Conservation (phyloP, 2,888 invertebrate species). For the Tyria jacobaeae region DNA sequence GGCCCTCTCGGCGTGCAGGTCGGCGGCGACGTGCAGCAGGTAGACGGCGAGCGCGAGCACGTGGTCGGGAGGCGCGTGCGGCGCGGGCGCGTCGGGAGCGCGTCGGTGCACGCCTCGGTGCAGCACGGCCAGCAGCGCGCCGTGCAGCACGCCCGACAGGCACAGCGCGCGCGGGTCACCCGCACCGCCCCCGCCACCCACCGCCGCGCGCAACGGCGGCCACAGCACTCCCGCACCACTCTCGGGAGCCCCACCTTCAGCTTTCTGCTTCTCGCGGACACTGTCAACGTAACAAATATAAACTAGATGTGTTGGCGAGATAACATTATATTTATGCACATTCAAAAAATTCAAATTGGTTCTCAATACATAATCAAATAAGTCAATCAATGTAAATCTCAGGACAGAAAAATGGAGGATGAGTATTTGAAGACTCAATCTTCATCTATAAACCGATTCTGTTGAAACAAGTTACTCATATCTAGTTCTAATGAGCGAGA, state of each 20-base stretch:
- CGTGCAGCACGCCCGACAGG: conserved; percentile 77
- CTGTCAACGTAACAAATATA: conserved; percentile 43
- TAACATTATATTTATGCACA: too few relatives aligned
- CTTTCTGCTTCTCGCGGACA: conserved; percentile 75
- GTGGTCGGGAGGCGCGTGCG: conserved; percentile 91
- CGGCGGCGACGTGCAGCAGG: conserved; percentile 94
- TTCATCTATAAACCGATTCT: too few relatives aligned
- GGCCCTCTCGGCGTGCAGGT: conserved; percentile 67
- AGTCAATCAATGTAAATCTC: too few relatives aligned
- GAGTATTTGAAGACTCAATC: too few relatives aligned
- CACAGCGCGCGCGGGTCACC: conserved; percentile 77
- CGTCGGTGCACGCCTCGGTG: conserved; percentile 92
- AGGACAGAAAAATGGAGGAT: too few relatives aligned
- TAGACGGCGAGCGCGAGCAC: conserved; percentile 95
- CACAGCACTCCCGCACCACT: conserved; percentile 63
- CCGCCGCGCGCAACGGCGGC: conserved; percentile 75
- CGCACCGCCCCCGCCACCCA: conserved; percentile 41
- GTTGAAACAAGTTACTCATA: too few relatives aligned
- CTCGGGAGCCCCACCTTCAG: conserved; percentile 15
- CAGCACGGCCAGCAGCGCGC: conserved; percentile 92
- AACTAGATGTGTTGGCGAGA: too few relatives aligned
- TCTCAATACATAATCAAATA: too few relatives aligned
- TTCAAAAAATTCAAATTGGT: too few relatives aligned
- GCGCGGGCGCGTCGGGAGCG: conserved; percentile 89
- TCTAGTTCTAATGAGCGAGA: too few relatives aligned